phyloP scores from a whole-genome alignment of 2,888 invertebrate species.

The Ariolimax columbianus region DNA sequence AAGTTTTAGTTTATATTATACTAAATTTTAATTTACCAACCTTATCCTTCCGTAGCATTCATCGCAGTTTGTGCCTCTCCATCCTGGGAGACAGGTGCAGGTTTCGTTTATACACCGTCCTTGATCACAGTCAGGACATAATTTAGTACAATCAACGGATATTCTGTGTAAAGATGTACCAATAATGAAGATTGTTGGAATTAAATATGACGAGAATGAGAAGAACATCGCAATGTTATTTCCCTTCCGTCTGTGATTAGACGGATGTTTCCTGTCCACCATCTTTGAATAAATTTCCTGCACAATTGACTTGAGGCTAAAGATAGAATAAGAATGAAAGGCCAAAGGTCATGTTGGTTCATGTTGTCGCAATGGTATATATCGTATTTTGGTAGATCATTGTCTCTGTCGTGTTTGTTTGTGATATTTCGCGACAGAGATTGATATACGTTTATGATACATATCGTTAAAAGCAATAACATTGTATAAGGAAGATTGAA shows the following conservation, averaged over 20 bases:
- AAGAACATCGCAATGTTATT: background rate
- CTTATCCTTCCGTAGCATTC: constrained; percentile 67
- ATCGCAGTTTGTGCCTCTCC: constrained; percentile 92
- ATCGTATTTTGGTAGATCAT: too few relatives aligned
- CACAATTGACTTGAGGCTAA: too few relatives aligned
- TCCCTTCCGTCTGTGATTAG: constrained; percentile 27
- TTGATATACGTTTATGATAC: too few relatives aligned
- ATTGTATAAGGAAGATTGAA: too few relatives aligned
- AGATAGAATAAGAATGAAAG: too few relatives aligned
- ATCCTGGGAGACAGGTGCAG: constrained; percentile 90
- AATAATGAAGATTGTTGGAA: background rate
- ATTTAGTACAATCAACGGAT: constrained; percentile 25
- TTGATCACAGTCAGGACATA: constrained; percentile 79
- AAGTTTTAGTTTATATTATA: too few relatives aligned
- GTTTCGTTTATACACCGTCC: constrained; percentile 89
- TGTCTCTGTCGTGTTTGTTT: too few relatives aligned
- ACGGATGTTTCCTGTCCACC: constrained; percentile 29
- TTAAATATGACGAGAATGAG: constrained; percentile 11
- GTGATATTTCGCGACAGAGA: too few relatives aligned
- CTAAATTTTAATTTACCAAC: constrained; percentile 54
- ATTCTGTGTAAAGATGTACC: background rate
- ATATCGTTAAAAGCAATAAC: too few relatives aligned
- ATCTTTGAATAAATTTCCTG: constrained; percentile 45
- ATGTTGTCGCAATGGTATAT: too few relatives aligned
- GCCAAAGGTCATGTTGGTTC: constrained; percentile 20